These are phyloP conservation scores for Lithophane semibrunnea DNA, from an alignment of 2,888 invertebrate genomes.

Conservation along the genomic window DNA sequence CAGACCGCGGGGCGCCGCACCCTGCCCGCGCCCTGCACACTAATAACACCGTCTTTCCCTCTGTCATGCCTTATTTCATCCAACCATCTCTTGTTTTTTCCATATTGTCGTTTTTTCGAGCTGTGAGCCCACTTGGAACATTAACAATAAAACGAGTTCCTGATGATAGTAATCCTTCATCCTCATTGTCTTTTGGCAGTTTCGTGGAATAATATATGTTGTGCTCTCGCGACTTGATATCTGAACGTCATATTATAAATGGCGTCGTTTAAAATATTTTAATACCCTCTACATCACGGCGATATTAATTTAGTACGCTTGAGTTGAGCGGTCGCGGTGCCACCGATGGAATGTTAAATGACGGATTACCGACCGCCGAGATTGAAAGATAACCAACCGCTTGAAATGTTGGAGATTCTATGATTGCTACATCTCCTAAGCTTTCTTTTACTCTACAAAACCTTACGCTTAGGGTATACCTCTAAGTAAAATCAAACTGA, in stretches of 20 bases:
- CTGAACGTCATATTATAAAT: constrained; percentile 89
- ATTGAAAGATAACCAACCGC: constrained; percentile 86
- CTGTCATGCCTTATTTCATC: constrained; percentile 88
- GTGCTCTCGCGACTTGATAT: constrained; percentile 88
- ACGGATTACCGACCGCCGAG: constrained; percentile 88
- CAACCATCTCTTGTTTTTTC: constrained; percentile 87
- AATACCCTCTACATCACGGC: constrained; percentile 89
- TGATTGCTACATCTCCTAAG: constrained; percentile 68
- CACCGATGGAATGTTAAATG: constrained; percentile 89
- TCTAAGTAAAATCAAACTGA: constrained; percentile 2
- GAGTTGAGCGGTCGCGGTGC: constrained; percentile 87
- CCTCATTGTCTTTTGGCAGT: constrained; percentile 90
- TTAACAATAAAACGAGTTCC: constrained; percentile 87
- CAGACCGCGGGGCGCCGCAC: constrained; percentile 90
- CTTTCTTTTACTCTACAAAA: constrained; percentile 67
- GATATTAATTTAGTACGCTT: constrained; percentile 90
- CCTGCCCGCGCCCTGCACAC: constrained; percentile 81
- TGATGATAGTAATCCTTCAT: constrained; percentile 90
- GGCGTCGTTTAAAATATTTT: constrained; percentile 90
- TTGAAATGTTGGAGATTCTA: constrained; percentile 83
- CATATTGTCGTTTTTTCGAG: constrained; percentile 82
- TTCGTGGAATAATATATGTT: constrained; percentile 90
- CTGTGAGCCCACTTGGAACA: constrained; percentile 81
- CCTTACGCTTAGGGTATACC: constrained; percentile 2
- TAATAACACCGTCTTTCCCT: constrained; percentile 89